Base-by-base conservation (phyloP, 2,797 vertebrate species). In the Peromyscus melanophrys region DNA sequence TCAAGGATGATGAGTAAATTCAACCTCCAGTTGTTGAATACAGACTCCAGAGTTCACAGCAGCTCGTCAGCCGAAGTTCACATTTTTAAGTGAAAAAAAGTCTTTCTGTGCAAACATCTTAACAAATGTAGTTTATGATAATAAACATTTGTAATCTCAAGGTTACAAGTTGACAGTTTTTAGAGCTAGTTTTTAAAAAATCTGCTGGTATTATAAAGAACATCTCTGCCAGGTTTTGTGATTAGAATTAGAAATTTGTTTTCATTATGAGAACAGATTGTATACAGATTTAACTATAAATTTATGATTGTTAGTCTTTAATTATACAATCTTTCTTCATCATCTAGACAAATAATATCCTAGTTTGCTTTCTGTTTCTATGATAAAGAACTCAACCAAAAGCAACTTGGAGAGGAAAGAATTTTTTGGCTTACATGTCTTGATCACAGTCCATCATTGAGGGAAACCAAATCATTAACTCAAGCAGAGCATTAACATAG, bases 111-210 rank as follows among this genome's bases (percentile, higher is more conserved):
- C 16, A 97, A 97, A 88, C 52, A 93, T 77, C 25, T 94, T 92
- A 97, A 95, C 61, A 96, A 95, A 93, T 88, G 40, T 78, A 95
- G 76, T 95, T 95, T 96, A 55, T 96, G 67, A 97, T 85, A 90
- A 95, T 69, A 81, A 95, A 96, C 34, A 92, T 43, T 67, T 78
- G 92, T 78, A 83, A 83, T 93, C 31, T 93, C 78, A 96, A 96
- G 46, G 46, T 95, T 94, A 94, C 1, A 95, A 90, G 49, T 94
- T 43, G 92, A 73, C 40, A 73, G 65, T 92, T 96, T 84, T 90
- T 84, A 90, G 52, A 95, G 88, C 40, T 83, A 57, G 43, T 81
- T 90, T 85, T 2, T 31, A 13, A 14, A 87, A 88, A 80, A 3
- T 37, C 55, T 61, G 25, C 21, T 43, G 29, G 27, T 46, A 21